These are phyloP conservation scores for Chiloscyllium punctatum DNA, from an alignment of 2,797 vertebrate genomes.

Conservation along the genomic window DNA sequence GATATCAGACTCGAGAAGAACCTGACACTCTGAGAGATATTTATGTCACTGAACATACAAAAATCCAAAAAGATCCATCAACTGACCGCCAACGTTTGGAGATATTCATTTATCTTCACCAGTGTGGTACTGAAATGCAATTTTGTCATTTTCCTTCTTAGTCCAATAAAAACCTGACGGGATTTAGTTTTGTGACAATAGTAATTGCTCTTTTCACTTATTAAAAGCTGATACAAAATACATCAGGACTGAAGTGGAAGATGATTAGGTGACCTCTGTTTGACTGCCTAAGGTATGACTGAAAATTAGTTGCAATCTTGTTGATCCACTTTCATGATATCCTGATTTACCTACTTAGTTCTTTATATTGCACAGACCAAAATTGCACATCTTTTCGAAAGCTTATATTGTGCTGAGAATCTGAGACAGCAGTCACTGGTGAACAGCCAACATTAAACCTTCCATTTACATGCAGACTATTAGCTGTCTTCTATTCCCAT, in stretches of 20 bases:
- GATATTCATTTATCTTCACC: not conserved
- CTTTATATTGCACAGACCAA: not conserved
- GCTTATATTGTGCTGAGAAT: not conserved
- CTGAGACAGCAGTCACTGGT: not conserved
- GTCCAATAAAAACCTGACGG: too few species aligned
- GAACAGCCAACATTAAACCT: not conserved
- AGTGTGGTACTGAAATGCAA: not conserved
- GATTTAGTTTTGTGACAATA: too few species aligned
- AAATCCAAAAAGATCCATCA: too few species aligned
- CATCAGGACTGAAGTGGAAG: too few species aligned
- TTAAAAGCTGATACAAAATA: too few species aligned
- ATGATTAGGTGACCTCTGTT: not conserved
- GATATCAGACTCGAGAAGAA: too few species aligned
- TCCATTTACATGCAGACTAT: not conserved
- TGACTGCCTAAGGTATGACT: not conserved
- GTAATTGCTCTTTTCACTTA: too few species aligned
- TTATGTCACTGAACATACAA: too few species aligned
- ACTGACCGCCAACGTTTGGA: not conserved
- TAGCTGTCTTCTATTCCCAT: too few species aligned
- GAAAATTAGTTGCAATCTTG: not conserved
- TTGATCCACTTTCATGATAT: not conserved
- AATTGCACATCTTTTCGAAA: not conserved
- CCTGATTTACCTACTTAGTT: not conserved
- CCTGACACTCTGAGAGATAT: too few species aligned
- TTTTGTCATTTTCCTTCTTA: not conserved